These are phyloP conservation scores for Lophius piscatorius DNA, from an alignment of 2,113 vertebrate species.

Conservation along the genomic window DNA sequence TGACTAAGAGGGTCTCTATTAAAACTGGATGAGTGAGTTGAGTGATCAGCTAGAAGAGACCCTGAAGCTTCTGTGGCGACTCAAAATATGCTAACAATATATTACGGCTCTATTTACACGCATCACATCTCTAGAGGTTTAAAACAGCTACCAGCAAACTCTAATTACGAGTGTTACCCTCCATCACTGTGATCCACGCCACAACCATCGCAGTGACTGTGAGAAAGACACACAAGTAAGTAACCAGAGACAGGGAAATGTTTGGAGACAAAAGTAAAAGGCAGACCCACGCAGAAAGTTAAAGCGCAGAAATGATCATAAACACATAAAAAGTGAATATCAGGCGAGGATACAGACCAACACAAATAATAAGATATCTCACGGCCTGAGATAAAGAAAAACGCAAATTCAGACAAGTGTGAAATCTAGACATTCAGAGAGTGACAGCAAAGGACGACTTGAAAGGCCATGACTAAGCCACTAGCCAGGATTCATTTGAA, in stretches of 20 bases:
- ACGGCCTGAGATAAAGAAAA: slow-evolving; percentile 62
- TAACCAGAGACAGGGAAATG: slow-evolving; percentile 25
- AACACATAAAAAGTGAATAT: slow-evolving; percentile 38
- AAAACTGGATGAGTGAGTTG: slow-evolving; percentile 13
- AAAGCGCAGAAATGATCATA: slow-evolving; percentile 36
- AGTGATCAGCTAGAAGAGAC: slow-evolving; percentile 31
- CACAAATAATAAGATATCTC: slow-evolving; percentile 59
- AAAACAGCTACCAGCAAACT: slow-evolving; percentile 35
- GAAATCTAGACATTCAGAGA: slow-evolving; percentile 57
- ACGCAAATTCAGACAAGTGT: slow-evolving; percentile 59
- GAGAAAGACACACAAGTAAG: slow-evolving; percentile 32
- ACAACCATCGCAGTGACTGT: slow-evolving; percentile 77
- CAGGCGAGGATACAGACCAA: slow-evolving; percentile 44
- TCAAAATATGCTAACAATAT: slow-evolving; percentile 16
- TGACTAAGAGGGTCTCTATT: slow-evolving; percentile 17
- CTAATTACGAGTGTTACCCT: slow-evolving; percentile 72
- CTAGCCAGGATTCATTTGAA: slow-evolving; percentile 42
- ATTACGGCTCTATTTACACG: slow-evolving; percentile 10
- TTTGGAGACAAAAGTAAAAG: slow-evolving; percentile 10
- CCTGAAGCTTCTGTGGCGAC: slow-evolving; percentile 37
- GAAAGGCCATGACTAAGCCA: slow-evolving; percentile 59
- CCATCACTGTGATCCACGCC: slow-evolving; percentile 79
- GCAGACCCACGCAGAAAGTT: slow-evolving; percentile 13
- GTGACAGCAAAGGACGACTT: slow-evolving; percentile 67
- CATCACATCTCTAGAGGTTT: slow-evolving; percentile 38